Percentiles rank a stretch among this genome's conserved stretches.
Evolutionary conservation across 2,113 vertebrate species (phyloP).

Genomic region (Psammodynastes pulverulentus): DNA sequence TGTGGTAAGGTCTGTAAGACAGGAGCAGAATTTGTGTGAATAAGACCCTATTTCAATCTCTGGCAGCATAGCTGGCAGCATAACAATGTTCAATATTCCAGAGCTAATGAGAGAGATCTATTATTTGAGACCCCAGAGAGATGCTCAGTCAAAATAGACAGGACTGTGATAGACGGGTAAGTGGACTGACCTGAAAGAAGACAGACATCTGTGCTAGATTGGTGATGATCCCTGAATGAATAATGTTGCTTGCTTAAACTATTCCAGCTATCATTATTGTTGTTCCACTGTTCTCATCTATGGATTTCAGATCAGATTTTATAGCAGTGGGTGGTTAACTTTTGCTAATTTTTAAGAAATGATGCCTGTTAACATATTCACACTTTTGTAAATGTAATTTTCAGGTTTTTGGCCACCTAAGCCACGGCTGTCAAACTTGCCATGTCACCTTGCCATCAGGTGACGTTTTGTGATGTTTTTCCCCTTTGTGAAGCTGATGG

Average conservation of each 20-base stretch:
- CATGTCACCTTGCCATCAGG: too few species aligned
- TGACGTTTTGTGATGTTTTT: too few species aligned
- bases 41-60: background rate
- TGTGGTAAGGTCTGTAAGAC: background rate
- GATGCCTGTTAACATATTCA: background rate
- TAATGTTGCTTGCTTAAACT: background rate
- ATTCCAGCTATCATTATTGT: background rate
- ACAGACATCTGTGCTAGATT: background rate
- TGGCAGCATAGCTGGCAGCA: background rate
- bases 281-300: background rate
- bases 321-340: background rate
- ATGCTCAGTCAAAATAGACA: background rate
- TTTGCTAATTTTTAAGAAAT: background rate
- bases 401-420: background rate
- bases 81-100: background rate
- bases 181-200: background rate
- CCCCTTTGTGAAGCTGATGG: too few species aligned
- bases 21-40: background rate
- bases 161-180: background rate
- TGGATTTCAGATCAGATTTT: background rate
- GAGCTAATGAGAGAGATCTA: background rate
- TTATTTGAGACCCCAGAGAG: background rate
- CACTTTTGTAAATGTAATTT: background rate
- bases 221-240: background rate
- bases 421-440: too few species aligned